Conservation (phyloP, 1,140 invertebrate genomes). For the Vanessa tameamea region DNA sequence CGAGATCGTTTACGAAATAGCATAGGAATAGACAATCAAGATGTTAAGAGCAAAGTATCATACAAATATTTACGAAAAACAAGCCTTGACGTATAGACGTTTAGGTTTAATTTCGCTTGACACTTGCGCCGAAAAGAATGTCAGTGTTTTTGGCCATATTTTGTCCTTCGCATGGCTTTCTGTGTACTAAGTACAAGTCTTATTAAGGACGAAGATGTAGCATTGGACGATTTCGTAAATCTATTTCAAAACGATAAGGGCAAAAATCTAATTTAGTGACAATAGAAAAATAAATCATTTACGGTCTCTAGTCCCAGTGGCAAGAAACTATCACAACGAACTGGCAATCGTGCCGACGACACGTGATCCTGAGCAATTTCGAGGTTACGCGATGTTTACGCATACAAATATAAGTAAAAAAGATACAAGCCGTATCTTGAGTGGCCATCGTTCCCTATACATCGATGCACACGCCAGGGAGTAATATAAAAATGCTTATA, state of each 20-base stretch:
- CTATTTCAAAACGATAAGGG: conserved; percentile 54
- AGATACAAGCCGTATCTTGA: conserved; percentile 15
- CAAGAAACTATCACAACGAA: conserved; percentile 75
- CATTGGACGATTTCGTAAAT: conserved; percentile 69
- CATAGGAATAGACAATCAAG: conserved; percentile 24
- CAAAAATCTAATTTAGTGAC: conserved; percentile 36
- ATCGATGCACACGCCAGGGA: conserved; percentile 13
- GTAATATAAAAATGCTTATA: conserved; percentile 43
- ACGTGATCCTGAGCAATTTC: conserved; percentile 55
- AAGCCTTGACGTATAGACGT: conserved; percentile 6
- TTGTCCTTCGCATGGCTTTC: conserved; percentile 55
- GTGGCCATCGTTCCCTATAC: conserved; percentile 22
- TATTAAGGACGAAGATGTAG: conserved; percentile 77
- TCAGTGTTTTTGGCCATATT: conserved; percentile 42
- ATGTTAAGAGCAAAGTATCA: conserved; percentile 24
- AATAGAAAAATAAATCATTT: conserved; percentile 35
- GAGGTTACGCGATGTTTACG: conserved; percentile 39
- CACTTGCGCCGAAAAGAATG: conserved; percentile 51
- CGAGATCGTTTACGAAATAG: conserved; percentile 5
- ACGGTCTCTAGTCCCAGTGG: conserved; percentile 46
- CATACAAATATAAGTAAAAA: conserved; percentile 31
- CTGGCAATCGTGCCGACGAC: conserved; percentile 57
- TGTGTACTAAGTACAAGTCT: conserved; percentile 78
- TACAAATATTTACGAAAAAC: conserved; percentile 22
- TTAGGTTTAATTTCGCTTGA: conserved; percentile 40